Conservation (phyloP, 2,113 vertebrate genomes). For the Austrofundulus limnaeus region DNA sequence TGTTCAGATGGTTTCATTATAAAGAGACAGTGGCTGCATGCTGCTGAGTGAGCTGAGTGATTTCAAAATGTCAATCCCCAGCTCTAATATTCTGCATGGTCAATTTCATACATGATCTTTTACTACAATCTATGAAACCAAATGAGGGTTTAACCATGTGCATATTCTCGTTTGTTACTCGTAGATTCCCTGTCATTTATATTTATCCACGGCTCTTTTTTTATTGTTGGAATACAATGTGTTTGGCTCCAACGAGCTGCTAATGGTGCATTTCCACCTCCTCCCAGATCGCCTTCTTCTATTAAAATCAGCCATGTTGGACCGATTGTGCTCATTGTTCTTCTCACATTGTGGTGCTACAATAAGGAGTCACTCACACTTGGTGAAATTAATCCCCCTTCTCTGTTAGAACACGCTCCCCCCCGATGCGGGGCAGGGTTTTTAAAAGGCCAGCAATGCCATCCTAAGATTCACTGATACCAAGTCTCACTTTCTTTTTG, state of each 20-base stretch:
- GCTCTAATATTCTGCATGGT: slow-evolving; percentile 11
- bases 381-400: slow-evolving; percentile 11
- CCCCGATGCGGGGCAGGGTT: background rate
- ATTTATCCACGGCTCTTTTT: slow-evolving; percentile 29
- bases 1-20: slow-evolving; percentile 28
- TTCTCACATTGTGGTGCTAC: slow-evolving; percentile 25
- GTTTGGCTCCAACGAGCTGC: slow-evolving; percentile 34
- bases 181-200: slow-evolving; percentile 44
- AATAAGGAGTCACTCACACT: slow-evolving; percentile 7
- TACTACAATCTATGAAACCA: slow-evolving; percentile 15
- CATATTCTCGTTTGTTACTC: slow-evolving; percentile 34
- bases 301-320: slow-evolving; percentile 37
- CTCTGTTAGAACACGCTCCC: background rate
- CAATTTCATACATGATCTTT: slow-evolving; percentile 25
- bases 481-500: slow-evolving; percentile 2
- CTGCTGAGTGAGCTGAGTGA: slow-evolving; percentile 1
- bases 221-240: slow-evolving; percentile 30
- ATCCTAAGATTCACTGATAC: too few relatives aligned
- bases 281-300: slow-evolving; percentile 34
- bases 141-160: slow-evolving; percentile 25
- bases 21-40: slow-evolving; percentile 23
- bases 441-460: background rate
- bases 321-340: slow-evolving; percentile 40
- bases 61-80: slow-evolving; percentile 28
- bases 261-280: slow-evolving; percentile 37